A percentile compares a stretch with the other conserved stretches of the same genome.
These are phyloP conservation scores for Catostomus latipinnis DNA, from an alignment of 2,797 vertebrate species.

Conservation along the genomic window DNA sequence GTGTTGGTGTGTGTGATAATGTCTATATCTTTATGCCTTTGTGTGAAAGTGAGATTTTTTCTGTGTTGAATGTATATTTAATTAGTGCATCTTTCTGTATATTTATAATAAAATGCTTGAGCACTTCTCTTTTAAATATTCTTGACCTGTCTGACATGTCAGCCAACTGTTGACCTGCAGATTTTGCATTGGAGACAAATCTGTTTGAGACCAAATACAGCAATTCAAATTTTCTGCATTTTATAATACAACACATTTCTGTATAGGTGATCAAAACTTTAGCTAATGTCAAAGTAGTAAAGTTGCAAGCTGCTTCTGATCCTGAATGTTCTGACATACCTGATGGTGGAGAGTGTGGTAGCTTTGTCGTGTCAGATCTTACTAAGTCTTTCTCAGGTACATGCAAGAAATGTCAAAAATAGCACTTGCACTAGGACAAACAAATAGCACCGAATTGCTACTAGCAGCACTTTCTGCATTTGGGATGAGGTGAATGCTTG, in stretches of 20 bases:
- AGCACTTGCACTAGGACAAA: slow-evolving; percentile 31
- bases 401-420: slow-evolving; percentile 27
- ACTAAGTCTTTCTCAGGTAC: slow-evolving; percentile 38
- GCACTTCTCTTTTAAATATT: slow-evolving; percentile 34
- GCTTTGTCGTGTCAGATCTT: slow-evolving; percentile 4
- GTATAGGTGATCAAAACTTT: not conserved
- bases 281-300: not conserved
- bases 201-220: not conserved
- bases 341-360: not conserved
- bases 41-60: slow-evolving; percentile 2
- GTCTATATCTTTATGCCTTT: slow-evolving; percentile 7
- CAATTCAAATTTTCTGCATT: not conserved
- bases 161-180: not conserved
- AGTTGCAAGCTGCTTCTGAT: not conserved
- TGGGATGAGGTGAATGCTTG: slow-evolving; percentile 48
- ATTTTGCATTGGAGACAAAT: not conserved
- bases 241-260: not conserved
- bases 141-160: slow-evolving; percentile 10
- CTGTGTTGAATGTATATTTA: slow-evolving; percentile 28
- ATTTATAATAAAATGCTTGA: slow-evolving; percentile 27
- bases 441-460: slow-evolving; percentile 42
- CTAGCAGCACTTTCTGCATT: slow-evolving; percentile 32
- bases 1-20: slow-evolving; percentile 37
- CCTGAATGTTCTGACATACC: slow-evolving; percentile 1
- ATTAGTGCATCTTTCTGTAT: not conserved